Base-by-base conservation (phyloP, 2,113 vertebrate species). In the Rutilus rutilus region DNA sequence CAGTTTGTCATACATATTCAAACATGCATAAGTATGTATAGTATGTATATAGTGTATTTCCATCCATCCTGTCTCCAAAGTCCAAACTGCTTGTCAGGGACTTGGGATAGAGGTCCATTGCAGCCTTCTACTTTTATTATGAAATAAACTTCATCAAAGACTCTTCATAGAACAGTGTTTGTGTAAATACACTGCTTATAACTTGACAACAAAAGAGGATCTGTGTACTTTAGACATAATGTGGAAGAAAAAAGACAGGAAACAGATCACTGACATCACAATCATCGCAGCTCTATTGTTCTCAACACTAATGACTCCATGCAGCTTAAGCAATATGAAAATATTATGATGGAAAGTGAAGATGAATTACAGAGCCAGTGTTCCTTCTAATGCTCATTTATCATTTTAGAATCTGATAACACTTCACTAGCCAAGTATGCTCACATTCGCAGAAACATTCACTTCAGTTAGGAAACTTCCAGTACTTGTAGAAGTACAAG, bases 311-410 rank as follows among this genome's bases (percentile, higher is more conserved):
- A 81, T 88, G 85, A 84, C 64, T 69, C 74, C 36, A 64, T 73
- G 81, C 69, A 87, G 12, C 75, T 39, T 52, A 54, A 23, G 75
- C 52, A 84, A 52, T 65, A 78, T 80, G 57, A 80, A 71, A 83
- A 87, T 84, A 87, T 84, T 78, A 54, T 80, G 82, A 79, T 84
- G 82, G 82, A 87, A 87, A 87, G 15, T 54, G 47, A 75, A 30
- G 5, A 33, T 39, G 30, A 83, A 67, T 42, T 71, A 33, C 52
- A 15, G 42, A 82, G 59, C 71, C 27, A 12, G n/a, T 59, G 11
- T 60, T 33, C 65, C 25, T 62, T 42, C 19, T 71, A 71, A 36
- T 23, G 19, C 33, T 71, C 36, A 2, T 42, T 39, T 71, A 71
- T 39, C 9, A 23, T 71, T 71, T 39, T 36, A 39, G 21, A 42